Base-by-base conservation (phyloP, 1,140 invertebrate genomes). In the Neodiprion fabricii region DNA sequence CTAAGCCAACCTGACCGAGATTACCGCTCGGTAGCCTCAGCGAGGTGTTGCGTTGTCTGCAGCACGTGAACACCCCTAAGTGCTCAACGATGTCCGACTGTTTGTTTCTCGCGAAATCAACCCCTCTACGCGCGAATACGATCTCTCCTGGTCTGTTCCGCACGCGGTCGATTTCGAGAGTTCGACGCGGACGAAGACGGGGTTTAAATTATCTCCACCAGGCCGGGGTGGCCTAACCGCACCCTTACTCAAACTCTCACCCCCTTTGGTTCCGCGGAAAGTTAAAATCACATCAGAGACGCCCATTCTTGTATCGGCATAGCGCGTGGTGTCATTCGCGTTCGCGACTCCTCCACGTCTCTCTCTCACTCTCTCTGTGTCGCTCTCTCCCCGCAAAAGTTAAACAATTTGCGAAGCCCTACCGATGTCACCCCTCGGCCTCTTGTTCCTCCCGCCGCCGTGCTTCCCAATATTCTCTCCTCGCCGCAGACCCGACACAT, bases 351-450 rank as follows among this genome's bases (percentile, higher is more conserved):
- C 17, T 21, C 0, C 17, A 21, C 17, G 17, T 21, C 17, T 21
- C 17, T 21, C 17, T 21, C 17, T 21, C 17, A 21, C 17, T 21
- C 53, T 61, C 53, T 61, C n/a, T n/a, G 77, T 78, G 78, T 79
- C 76, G 50, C n/a, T 53, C 76, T 74, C 76, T 71, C 40, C 74
- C 75, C 72, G 61, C 77, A 70, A 81, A 84, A 85, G 82, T 85
- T 83, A 79, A 85, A 85, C 82, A 84, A 84, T 83, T 84, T 85
- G 75, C 70, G 47, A 69, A 72, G 76, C 77, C 78, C 79, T 79
- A 76, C 77, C 74, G 74, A 75, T 53, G 71, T 78, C 76, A 72
- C 65, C 50, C 69, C 69, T 67, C 40, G 49, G 50, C n/a, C 14
- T 14, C 10, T 10, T 53, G 10, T 1, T 1, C 50, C 50, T 53